Conservation (phyloP, 2,888 invertebrate species). For the Plagodis dolabraria region DNA sequence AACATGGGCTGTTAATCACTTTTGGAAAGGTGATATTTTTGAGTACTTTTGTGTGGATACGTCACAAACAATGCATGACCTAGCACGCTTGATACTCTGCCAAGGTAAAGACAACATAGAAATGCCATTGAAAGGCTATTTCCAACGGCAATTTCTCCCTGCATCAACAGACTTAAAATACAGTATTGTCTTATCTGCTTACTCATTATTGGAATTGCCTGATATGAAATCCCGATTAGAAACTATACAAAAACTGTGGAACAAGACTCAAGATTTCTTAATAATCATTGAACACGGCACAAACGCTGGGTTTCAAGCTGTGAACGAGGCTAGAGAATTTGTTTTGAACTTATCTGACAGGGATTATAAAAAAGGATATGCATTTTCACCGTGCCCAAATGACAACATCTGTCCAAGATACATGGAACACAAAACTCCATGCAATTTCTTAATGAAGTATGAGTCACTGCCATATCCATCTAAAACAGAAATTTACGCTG, state of each 20-base stretch:
- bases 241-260: slow-evolving; percentile 92
- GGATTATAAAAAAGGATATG: slow-evolving; percentile 74
- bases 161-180: slow-evolving; percentile 86
- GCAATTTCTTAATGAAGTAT: slow-evolving; percentile 90
- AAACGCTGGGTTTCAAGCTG: slow-evolving; percentile 90
- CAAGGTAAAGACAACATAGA: slow-evolving; percentile 87
- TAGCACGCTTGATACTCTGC: slow-evolving; percentile 89
- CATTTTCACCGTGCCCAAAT: slow-evolving; percentile 95
- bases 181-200: slow-evolving; percentile 92
- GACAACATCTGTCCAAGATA: slow-evolving; percentile 91
- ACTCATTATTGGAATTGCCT: slow-evolving; percentile 92
- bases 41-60: slow-evolving; percentile 95
- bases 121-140: slow-evolving; percentile 85
- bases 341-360: slow-evolving; percentile 84
- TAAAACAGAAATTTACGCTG: slow-evolving; percentile 70
- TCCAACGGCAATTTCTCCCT: slow-evolving; percentile 93
- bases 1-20: slow-evolving; percentile 91
- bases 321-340: slow-evolving; percentile 94
- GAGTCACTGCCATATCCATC: slow-evolving; percentile 81
- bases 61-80: slow-evolving; percentile 92
- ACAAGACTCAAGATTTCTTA: slow-evolving; percentile 92
- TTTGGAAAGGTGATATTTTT: slow-evolving; percentile 89
- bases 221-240: slow-evolving; percentile 87
- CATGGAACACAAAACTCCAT: slow-evolving; percentile 87
- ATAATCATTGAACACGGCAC: slow-evolving; percentile 94